Evolutionary conservation across 2,888 invertebrate species (phyloP), one percentile per base, ranked within the genome.

Genomic region (Gastrophysa polygoni): DNA sequence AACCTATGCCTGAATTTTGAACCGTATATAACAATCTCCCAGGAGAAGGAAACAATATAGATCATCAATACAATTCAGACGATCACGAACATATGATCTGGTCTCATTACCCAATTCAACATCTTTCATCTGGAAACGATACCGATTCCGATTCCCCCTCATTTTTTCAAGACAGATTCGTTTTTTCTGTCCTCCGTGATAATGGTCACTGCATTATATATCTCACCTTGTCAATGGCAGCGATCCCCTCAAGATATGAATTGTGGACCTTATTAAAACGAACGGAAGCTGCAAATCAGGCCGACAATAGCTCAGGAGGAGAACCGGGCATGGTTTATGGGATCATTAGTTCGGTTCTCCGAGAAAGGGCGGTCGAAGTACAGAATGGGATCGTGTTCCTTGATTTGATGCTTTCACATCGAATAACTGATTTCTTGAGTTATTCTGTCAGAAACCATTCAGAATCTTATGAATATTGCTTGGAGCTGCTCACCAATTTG

Each of bases 331-430:
- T 56, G 66, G 72, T 75, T 77, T 77, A 74, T 75, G 71, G 71
- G 68, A 73, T 76, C 75, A 76, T 80, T 80, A 80, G 79, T 78
- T 78, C 79, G 77, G 78, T 78, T 78, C 75, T 72, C 71, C 69
- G 67, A 74, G 73, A 75, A 77, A 75, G 77, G 75, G 71, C 74
- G 75, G 76, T 73, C 75, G 73, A 73, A 67, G 67, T 63, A 67
- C 55, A 38, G 56, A 20, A 32, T 20, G 51, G 50, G 52, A 47
- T 57, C 47, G 38, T 34, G 49, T 52, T 28, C 58, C 50, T 55
- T 24, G 21, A 32, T 61, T 48, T 24, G 54, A 48, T 34, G 62
- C 48, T 49, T 11, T n/a, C n/a, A n/a, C n/a, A n/a, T n/a, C n/a
- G n/a, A n/a, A n/a, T n/a, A n/a, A n/a, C n/a, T n/a, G n/a, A n/a